A percentile compares a stretch with the other conserved stretches of the same genome.
Evolutionary conservation across 2,113 vertebrate species (phyloP).

Genomic region (Oncorhynchus mykiss): DNA sequence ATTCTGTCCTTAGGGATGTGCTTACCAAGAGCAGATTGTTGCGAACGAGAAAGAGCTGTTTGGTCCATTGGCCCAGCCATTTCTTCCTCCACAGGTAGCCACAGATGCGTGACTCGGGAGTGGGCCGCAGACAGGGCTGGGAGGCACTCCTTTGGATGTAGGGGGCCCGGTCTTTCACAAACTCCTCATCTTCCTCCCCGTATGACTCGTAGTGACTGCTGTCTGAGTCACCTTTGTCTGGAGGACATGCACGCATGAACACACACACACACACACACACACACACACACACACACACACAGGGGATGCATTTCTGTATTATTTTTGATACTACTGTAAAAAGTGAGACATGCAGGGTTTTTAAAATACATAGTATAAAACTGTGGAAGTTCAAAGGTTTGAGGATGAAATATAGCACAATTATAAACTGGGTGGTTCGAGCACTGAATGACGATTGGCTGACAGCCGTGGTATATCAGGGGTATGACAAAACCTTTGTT

Average conservation of each 20-base stretch:
- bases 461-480: too few relatives aligned
- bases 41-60: conserved; percentile 81
- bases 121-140: conserved; percentile 58
- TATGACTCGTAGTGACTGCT: conserved; percentile 85
- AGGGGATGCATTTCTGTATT: too few relatives aligned
- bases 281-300: too few relatives aligned
- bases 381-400: too few relatives aligned
- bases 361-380: too few relatives aligned
- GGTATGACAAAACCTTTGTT: too few relatives aligned
- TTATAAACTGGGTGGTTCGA: too few relatives aligned
- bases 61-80: conserved; percentile 83
- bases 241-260: background rate
- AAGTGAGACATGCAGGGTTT: too few relatives aligned
- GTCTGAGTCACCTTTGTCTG: conserved; percentile 73
- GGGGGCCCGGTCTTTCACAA: conserved; percentile 73
- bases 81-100: conserved; percentile 84
- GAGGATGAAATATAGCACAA: too few relatives aligned
- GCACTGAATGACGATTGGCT: too few relatives aligned
- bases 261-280: background rate
- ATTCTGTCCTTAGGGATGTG: background rate
- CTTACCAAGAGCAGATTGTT: conserved; percentile 75
- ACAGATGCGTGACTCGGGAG: conserved; percentile 77
- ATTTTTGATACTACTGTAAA: too few relatives aligned
- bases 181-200: conserved; percentile 69
- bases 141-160: conserved; percentile 71